Conservation (phyloP, 2,888 invertebrate species). For the Latheticus oryzae region DNA sequence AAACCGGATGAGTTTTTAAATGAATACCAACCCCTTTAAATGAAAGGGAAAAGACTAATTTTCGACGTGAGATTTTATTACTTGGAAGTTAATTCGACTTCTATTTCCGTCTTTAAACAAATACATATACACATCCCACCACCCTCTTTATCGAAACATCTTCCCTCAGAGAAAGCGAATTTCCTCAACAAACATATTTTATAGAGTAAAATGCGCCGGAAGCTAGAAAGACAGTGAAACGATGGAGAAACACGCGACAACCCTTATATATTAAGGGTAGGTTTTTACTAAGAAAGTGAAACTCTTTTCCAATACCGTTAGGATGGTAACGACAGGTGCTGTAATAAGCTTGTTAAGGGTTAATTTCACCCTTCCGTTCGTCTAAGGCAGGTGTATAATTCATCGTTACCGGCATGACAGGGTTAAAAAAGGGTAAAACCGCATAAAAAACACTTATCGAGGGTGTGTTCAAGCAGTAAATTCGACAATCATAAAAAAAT, state of each 20-base stretch:
- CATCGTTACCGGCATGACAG: constrained; percentile 53
- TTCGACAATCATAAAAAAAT: constrained; percentile 48
- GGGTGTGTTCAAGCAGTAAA: constrained; percentile 17
- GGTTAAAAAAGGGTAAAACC: constrained; percentile 53
- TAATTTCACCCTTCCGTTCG: constrained; percentile 56
- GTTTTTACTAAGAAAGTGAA: constrained; percentile 39
- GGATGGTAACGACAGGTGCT: constrained; percentile 51
- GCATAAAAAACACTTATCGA: constrained; percentile 34
- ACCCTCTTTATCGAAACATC: constrained; percentile 34
- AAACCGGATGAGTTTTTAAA: constrained; percentile 39
- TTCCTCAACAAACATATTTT: constrained; percentile 46
- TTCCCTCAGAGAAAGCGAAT: constrained; percentile 33
- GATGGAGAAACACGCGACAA: constrained; percentile 55
- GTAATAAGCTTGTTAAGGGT: constrained; percentile 58
- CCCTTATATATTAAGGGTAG: constrained; percentile 49
- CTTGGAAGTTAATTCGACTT: too few species aligned
- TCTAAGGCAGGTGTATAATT: constrained; percentile 58
- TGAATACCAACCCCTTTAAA: constrained; percentile 33
- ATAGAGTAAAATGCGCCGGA: constrained; percentile 53
- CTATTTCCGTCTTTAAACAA: too few species aligned
- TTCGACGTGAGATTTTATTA: too few species aligned
- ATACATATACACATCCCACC: too few species aligned
- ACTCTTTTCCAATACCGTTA: constrained; percentile 30
- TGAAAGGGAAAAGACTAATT: too few species aligned
- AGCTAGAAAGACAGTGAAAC: constrained; percentile 49